These are phyloP conservation scores for Orius laevigatus DNA, from an alignment of 1,140 invertebrate species.

Conservation along the genomic window DNA sequence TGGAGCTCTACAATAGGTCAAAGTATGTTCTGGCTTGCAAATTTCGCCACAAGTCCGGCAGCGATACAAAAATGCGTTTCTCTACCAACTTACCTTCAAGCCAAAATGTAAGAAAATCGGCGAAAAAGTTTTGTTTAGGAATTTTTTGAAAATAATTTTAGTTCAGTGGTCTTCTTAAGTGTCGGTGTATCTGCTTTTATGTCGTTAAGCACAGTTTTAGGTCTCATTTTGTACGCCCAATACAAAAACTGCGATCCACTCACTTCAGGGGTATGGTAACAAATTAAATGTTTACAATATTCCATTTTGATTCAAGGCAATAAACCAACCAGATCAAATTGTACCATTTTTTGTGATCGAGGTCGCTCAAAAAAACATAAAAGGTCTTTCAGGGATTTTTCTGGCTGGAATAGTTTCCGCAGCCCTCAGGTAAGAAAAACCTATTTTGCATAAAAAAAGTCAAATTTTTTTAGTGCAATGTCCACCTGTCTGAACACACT, in stretches of 20 bases:
- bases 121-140: too few relatives aligned
- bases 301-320: too few relatives aligned
- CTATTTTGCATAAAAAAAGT: too few relatives aligned
- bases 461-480: slow-evolving; percentile 56
- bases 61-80: slow-evolving; percentile 2
- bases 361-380: slow-evolving; percentile 39
- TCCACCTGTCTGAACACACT: slow-evolving; percentile 62
- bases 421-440: slow-evolving; percentile 40
- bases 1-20: background rate
- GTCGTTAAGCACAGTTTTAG: slow-evolving; percentile 24
- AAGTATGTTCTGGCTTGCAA: background rate
- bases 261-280: slow-evolving; percentile 20
- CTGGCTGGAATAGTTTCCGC: slow-evolving; percentile 56
- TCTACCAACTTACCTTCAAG: background rate
- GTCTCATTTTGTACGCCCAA: slow-evolving; percentile 32
- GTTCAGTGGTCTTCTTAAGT: slow-evolving; percentile 46
- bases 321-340: slow-evolving; percentile 42
- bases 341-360: slow-evolving; percentile 53
- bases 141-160: slow-evolving; percentile 21
- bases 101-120: slow-evolving; percentile 6
- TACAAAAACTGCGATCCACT: slow-evolving; percentile 36
- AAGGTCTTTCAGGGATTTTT: slow-evolving; percentile 63
- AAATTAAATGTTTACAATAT: too few relatives aligned
- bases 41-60: background rate
- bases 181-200: slow-evolving; percentile 44